Evolutionary conservation across 2,888 invertebrate species (phyloP), one percentile per base, ranked within the genome.

Genomic region (Octodonta nipae): DNA sequence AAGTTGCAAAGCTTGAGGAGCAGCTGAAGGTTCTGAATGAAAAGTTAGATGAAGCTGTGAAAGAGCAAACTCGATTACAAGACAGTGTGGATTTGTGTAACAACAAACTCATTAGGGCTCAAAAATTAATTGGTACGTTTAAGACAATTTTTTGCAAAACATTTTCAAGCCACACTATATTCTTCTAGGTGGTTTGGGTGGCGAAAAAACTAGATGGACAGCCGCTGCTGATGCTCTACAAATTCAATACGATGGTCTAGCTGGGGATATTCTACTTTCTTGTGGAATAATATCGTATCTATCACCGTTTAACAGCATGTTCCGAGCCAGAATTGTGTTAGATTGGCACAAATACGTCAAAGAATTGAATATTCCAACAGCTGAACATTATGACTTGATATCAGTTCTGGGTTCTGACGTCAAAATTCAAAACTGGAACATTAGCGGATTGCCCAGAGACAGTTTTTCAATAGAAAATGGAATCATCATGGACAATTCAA

Each of bases 261-360:
- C 87, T 1, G 93, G 92, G 0, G 91, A 92, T 61, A 82, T 91
- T 46, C 65, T 93, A 10, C 71, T 93, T 16, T 86, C 89, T 0
- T 80, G 81, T 52, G 91, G 85, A 10, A 74, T 88, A 22, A 87
- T 92, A 42, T 83, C 89, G 0, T 93, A 93, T 61, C 67, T 93
- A 32, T 79, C 88, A 0, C 82, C 89, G 0, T 85, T 88, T 47
- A 87, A 84, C 4, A 68, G 77, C 29, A 68, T 73, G 11, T 75
- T 76, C 44, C 67, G 82, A 50, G 58, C 61, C 28, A 59, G 63
- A 15, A 69, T 73, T 29, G 68, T 78, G 2, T 58, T 61, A 0
- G 73, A 79, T 40, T 92, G 91, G 91, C 75, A 77, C 36, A 51
- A 64, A n/a, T 68, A 76, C 26, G 52, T 59, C 0, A 67, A 72